Percentiles rank a stretch among this genome's conserved stretches.
Conservation (phyloP, 2,113 vertebrate genomes). For the Sceloporus undulatus region DNA sequence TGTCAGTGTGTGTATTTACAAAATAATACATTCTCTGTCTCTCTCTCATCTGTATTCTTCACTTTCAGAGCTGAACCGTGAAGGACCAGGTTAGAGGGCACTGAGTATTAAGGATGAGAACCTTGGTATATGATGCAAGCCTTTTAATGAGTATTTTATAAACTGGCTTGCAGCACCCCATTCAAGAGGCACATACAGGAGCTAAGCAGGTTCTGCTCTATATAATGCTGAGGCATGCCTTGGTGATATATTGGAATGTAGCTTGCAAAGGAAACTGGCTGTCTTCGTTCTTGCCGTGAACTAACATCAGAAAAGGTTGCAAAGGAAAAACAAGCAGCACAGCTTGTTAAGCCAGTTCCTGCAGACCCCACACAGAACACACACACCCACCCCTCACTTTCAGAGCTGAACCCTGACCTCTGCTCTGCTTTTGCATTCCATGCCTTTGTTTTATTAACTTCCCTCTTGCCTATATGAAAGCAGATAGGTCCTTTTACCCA, state of each 20-base stretch:
- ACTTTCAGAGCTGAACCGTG: not conserved
- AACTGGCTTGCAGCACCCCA: not conserved
- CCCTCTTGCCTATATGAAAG: not conserved
- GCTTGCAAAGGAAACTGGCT: not conserved
- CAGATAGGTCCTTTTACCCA: accelerated
- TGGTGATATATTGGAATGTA: constrained; percentile 32
- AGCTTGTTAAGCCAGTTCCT: constrained; percentile 5
- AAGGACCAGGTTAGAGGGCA: not conserved
- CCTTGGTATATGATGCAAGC: constrained; percentile 6
- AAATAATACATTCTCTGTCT: too few species aligned
- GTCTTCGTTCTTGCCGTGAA: constrained; percentile 36
- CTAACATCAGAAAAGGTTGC: not conserved
- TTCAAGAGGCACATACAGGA: not conserved
- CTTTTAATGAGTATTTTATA: constrained; percentile 17
- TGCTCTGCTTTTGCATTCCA: not conserved
- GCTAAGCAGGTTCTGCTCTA: not conserved
- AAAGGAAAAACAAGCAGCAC: constrained; percentile 35
- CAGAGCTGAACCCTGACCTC: not conserved
- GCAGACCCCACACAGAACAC: not conserved
- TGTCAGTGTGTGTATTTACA: too few species aligned
- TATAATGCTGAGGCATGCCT: not conserved
- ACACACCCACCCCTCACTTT: not conserved
- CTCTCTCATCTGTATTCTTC: too few species aligned
- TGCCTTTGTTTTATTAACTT: constrained; percentile 10
- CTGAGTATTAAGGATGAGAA: constrained; percentile 9